These are phyloP conservation scores for Tympanoctomys barrerae DNA, from an alignment of 2,797 vertebrate genomes.

Conservation along the genomic window DNA sequence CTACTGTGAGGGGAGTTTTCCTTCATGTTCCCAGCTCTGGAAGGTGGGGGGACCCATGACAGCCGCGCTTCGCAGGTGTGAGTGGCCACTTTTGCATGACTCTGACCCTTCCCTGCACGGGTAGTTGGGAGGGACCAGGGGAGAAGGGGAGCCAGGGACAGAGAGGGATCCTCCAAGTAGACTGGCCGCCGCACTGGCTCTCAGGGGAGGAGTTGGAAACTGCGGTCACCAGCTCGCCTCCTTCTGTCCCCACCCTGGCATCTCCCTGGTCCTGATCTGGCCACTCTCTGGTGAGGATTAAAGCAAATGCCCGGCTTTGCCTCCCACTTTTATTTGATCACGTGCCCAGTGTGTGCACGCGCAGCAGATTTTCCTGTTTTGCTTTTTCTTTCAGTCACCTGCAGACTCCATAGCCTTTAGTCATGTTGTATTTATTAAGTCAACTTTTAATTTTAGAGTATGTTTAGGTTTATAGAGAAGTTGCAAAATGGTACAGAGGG, in stretches of 20 bases:
- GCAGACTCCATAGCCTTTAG: not conserved
- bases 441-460: not conserved
- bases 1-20: not conserved
- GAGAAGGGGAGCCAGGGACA: not conserved
- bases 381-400: not conserved
- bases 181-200: not conserved
- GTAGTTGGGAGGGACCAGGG: not conserved
- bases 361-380: not conserved
- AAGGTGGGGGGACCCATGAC: not conserved
- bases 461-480: not conserved
- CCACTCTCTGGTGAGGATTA: constrained; percentile 2
- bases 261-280: not conserved
- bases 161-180: not conserved
- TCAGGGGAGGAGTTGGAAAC: accelerated
- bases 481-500: not conserved
- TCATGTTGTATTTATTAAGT: not conserved
- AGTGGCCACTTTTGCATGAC: not conserved
- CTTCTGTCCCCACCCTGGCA: not conserved
- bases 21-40: not conserved
- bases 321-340: not conserved
- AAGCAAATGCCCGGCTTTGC: constrained; percentile 27
- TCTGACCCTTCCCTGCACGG: not conserved
- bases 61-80: not conserved
- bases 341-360: not conserved
- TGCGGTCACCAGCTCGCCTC: not conserved